These are phyloP conservation scores for Pristionchus entomophagus DNA, from an alignment of 2,888 invertebrate genomes.

Conservation along the genomic window DNA sequence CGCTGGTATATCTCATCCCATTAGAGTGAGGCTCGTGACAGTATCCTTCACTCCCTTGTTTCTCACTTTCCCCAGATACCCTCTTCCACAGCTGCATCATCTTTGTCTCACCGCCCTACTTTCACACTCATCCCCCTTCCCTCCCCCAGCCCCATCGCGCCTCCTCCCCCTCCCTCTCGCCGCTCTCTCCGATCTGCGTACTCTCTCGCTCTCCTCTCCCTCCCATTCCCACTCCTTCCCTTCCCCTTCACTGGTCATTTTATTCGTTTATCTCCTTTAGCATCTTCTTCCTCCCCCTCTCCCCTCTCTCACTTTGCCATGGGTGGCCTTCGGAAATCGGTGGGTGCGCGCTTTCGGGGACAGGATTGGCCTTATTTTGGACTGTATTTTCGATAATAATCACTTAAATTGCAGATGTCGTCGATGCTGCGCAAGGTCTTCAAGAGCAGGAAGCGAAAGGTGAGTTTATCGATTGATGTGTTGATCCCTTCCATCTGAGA, in stretches of 20 bases:
- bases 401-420: slow-evolving; percentile 49
- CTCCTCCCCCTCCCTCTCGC: neutral
- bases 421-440: slow-evolving; percentile 53
- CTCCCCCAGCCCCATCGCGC: neutral
- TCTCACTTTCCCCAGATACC: neutral
- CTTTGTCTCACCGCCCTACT: neutral
- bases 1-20: too few species aligned
- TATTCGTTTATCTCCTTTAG: slow-evolving; percentile 21
- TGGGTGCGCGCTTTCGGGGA: neutral
- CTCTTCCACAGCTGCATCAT: neutral
- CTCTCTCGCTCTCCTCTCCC: slow-evolving; percentile 10
- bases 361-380: neutral
- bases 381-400: neutral
- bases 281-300: slow-evolving; percentile 8
- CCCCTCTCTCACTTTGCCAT: slow-evolving; percentile 29
- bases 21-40: too few species aligned
- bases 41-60: too few species aligned
- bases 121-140: neutral
- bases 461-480: slow-evolving; percentile 42
- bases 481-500: too few species aligned
- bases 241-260: slow-evolving; percentile 32
- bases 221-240: neutral
- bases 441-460: slow-evolving; percentile 58
- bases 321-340: slow-evolving; percentile 46
- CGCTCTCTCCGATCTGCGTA: neutral